Evolutionary conservation across 2,888 invertebrate species (phyloP).

Genomic region (Cepaea hortensis): DNA sequence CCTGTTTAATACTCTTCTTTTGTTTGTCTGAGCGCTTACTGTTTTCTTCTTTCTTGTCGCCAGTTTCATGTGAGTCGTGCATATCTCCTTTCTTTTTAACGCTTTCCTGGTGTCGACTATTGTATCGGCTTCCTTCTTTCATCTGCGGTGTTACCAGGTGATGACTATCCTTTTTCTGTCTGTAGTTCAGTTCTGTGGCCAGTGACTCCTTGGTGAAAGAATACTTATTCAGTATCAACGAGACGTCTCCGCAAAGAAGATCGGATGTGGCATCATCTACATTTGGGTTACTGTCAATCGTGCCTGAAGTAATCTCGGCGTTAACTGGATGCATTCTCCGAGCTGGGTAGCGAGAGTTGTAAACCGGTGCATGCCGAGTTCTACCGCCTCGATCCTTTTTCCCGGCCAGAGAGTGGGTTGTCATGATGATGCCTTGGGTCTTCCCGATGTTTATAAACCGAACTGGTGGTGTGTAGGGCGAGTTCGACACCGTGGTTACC

Average conservation of each 20-base stretch:
- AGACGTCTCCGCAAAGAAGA: background rate
- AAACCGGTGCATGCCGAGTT: background rate
- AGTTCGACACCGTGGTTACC: background rate
- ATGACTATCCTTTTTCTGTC: too few species aligned
- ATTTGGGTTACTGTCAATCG: background rate
- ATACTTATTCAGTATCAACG: background rate
- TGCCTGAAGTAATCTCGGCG: background rate
- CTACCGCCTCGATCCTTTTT: background rate
- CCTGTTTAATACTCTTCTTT: too few species aligned
- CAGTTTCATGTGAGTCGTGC: too few species aligned
- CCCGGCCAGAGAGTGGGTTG: background rate
- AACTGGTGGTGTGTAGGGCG: constrained; percentile 13
- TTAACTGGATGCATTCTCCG: background rate
- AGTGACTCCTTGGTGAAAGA: background rate
- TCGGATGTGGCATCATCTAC: background rate
- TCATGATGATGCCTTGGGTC: background rate
- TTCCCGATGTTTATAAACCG: background rate
- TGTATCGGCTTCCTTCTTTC: too few species aligned
- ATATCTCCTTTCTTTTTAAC: too few species aligned
- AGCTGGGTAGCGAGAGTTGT: background rate
- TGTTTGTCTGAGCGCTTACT: too few species aligned
- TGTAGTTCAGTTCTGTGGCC: too few species aligned
- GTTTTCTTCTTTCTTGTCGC: too few species aligned
- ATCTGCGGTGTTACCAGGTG: too few species aligned
- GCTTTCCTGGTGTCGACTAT: too few species aligned